phyloP scores from a whole-genome alignment of 2,113 vertebrate genomes.

The Henicopernis longicauda region DNA sequence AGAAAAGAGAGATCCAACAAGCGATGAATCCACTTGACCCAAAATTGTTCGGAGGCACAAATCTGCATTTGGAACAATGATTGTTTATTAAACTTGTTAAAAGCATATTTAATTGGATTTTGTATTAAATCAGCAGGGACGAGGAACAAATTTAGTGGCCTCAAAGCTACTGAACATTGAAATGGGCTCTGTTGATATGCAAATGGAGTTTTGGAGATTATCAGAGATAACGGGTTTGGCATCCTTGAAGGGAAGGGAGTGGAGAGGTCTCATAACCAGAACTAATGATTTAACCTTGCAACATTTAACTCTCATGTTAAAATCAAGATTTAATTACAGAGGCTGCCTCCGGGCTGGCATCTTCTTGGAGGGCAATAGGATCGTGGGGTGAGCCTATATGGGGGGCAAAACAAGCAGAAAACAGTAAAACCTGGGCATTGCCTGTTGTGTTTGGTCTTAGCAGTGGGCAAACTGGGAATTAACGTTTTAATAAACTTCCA shows the following conservation, averaged over 20 bases:
- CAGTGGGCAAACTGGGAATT: accelerated
- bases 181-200: not conserved
- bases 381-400: accelerated
- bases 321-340: not conserved
- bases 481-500: not conserved
- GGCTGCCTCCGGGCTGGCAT: not conserved
- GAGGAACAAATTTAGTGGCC: not conserved
- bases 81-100: not conserved
- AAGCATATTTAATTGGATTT: not conserved
- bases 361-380: not conserved
- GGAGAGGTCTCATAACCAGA: not conserved
- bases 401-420: not conserved
- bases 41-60: not conserved
- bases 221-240: not conserved
- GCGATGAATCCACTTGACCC: not conserved
- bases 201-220: not conserved
- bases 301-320: not conserved
- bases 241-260: not conserved
- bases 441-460: not conserved
- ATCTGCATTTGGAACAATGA: not conserved
- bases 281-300: not conserved
- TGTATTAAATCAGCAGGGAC: not conserved
- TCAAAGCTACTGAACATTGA: not conserved
- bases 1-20: not conserved
- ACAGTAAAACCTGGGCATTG: accelerated